Percentiles rank a stretch among this genome's conserved stretches.
These are phyloP conservation scores for Gerris lacustris DNA, from an alignment of 2,888 invertebrate genomes.

Conservation along the genomic window DNA sequence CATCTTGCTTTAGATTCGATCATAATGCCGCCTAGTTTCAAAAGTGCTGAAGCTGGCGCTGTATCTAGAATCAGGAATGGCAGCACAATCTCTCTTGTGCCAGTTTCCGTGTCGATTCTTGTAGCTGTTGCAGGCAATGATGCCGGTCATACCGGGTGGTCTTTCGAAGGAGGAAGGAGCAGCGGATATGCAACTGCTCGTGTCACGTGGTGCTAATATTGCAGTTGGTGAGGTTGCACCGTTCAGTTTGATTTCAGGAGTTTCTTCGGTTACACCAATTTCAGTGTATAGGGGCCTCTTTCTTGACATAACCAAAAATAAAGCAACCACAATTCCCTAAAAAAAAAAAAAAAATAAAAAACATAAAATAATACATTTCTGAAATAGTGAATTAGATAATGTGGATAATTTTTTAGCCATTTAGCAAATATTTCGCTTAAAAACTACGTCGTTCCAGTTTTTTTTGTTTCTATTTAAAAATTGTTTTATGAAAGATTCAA, in stretches of 20 bases:
- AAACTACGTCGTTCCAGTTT: too few species aligned
- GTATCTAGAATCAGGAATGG: slow-evolving; percentile 19
- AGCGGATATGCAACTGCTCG: neutral
- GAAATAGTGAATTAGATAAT: too few species aligned
- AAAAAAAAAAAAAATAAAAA: slow-evolving; percentile 12
- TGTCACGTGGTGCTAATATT: neutral
- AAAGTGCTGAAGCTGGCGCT: slow-evolving; percentile 21
- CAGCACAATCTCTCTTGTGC: slow-evolving; percentile 35
- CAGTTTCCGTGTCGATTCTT: slow-evolving; percentile 48
- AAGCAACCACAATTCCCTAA: slow-evolving; percentile 37
- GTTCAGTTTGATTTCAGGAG: neutral
- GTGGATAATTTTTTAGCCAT: too few species aligned
- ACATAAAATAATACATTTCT: too few species aligned
- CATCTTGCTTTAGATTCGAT: neutral
- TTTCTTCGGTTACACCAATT: slow-evolving; percentile 28
- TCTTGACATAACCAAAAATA: slow-evolving; percentile 36
- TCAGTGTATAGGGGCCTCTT: slow-evolving; percentile 38
- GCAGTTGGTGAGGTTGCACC: neutral
- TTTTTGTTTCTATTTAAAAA: too few species aligned
- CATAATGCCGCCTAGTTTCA: neutral
- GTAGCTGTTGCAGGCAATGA: slow-evolving; percentile 64
- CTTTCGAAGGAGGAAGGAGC: slow-evolving; percentile 40
- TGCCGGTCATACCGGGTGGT: slow-evolving; percentile 60
- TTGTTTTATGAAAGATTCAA: too few species aligned
- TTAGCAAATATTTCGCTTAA: too few species aligned